Percentiles rank a stretch among this genome's conserved stretches.
phyloP scores from a whole-genome alignment of 2,797 vertebrate species.

The Aldrovandia affinis region DNA sequence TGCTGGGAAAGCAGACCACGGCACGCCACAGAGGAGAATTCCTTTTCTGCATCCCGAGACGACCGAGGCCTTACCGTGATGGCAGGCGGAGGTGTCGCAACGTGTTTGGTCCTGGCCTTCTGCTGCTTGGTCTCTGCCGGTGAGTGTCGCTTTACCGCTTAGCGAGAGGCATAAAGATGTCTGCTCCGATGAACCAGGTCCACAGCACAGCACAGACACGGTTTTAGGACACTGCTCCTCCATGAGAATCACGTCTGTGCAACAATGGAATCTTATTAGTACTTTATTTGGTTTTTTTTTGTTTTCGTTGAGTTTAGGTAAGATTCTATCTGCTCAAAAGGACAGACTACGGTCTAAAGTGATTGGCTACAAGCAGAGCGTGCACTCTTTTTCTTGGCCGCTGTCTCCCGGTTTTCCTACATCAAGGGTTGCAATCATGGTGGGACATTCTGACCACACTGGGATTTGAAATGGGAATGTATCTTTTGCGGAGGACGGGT shows the following conservation, averaged over 20 bases:
- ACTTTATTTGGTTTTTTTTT: neutral
- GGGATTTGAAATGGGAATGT: neutral
- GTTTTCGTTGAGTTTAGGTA: neutral
- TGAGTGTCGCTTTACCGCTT: conserved; percentile 53
- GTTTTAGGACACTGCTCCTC: neutral
- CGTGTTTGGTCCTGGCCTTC: conserved; percentile 61
- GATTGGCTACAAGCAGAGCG: neutral
- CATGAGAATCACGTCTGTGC: neutral
- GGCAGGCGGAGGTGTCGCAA: conserved; percentile 49
- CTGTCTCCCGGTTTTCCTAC: neutral
- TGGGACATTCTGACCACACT: neutral
- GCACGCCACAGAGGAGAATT: conserved; percentile 1
- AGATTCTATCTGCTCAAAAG: neutral
- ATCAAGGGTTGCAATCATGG: conserved; percentile 5
- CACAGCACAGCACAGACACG: neutral
- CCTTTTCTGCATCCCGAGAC: conserved; percentile 29
- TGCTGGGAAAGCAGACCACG: conserved; percentile 34
- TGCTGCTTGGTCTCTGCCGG: conserved; percentile 68
- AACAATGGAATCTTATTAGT: neutral
- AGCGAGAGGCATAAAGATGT: neutral
- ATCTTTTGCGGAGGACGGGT: neutral
- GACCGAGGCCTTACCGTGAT: conserved; percentile 51
- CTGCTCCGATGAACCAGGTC: neutral
- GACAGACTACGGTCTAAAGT: neutral
- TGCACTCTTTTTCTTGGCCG: neutral